Base-by-base conservation (phyloP, 2,888 invertebrate genomes). In the Automeris io region DNA sequence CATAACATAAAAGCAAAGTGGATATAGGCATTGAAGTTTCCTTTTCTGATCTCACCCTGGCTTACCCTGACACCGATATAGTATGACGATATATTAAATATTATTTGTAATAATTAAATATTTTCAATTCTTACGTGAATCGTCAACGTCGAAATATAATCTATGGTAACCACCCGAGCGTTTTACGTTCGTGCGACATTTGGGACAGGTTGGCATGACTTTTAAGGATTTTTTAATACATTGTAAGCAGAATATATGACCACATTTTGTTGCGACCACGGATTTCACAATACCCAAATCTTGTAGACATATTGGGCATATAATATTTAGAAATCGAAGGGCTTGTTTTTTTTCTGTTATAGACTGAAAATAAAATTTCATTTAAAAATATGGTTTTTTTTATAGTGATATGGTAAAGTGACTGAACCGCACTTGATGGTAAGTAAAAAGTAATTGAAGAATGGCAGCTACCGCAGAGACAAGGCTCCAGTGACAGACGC, bases 221-320 rank as follows among this genome's bases (percentile, higher is more conserved):
- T 38, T 41, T 19, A 68, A 32, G n/a, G 72, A 59, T 34, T 46
- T 54, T 39, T 57, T 43, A 13, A 71, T 49, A 40, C 70, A 71
- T 18, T 39, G 37, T 8, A 54, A 53, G 39, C 70, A 71, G 51
- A 70, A 71, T 0, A 71, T 60, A 37, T 71, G 70, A 9, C 70
- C 70, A 42, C 70, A 71, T 25, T 53, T 59, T 1, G 70, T 71
- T 1, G 70, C 54, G 1, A 63, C 61, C 7, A 65, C 52, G 2
- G 54, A 40, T 7, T 60, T 52, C n/a, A n/a, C n/a, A 34, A 46
- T 60, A 12, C 48, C 47, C 18, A 65, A 47, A 16, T 65, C 59
- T 40, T 60, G 61, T 12, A 61, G 60, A 36, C 70, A 71, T 41
- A 71, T 70, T 0, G 70, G 72, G 37, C 70, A 71, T 40, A 57